Evolutionary conservation across 2,797 vertebrate species (phyloP).

Genomic region (Coendou prehensilis): DNA sequence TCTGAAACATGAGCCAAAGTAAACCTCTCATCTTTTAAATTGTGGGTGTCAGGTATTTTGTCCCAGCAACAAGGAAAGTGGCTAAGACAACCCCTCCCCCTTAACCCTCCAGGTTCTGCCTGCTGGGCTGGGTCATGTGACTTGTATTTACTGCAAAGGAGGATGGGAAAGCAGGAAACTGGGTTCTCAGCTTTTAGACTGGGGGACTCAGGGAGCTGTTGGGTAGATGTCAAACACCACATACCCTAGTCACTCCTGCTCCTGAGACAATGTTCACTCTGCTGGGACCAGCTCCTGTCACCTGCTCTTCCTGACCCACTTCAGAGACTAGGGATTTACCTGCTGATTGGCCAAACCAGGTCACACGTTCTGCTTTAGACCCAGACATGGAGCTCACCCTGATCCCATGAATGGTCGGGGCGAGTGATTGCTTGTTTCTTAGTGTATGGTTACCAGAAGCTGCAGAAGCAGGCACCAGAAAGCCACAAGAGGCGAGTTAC

Average conservation of each 20-base stretch:
- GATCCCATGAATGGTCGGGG: not conserved
- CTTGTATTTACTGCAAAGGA: not conserved
- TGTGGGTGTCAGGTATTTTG: not conserved
- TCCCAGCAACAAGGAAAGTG: not conserved
- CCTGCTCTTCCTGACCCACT: not conserved
- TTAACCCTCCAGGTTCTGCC: not conserved
- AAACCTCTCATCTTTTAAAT: not conserved
- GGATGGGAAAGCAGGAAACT: not conserved
- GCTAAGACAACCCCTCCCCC: not conserved
- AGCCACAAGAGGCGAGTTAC: not conserved
- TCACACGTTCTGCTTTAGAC: not conserved
- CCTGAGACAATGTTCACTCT: not conserved
- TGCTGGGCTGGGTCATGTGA: not conserved
- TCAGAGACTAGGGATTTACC: fast-evolving
- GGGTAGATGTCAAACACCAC: not conserved
- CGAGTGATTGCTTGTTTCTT: not conserved
- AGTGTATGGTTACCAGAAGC: not conserved
- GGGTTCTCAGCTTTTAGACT: not conserved
- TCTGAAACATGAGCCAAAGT: not conserved
- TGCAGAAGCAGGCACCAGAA: not conserved
- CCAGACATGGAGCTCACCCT: not conserved
- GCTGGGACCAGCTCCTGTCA: not conserved
- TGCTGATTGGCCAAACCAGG: not conserved
- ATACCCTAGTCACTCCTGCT: not conserved
- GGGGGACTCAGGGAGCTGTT: fast-evolving